Evolutionary conservation across 2,888 invertebrate genomes (phyloP).

Genomic region (Aromia moschata): DNA sequence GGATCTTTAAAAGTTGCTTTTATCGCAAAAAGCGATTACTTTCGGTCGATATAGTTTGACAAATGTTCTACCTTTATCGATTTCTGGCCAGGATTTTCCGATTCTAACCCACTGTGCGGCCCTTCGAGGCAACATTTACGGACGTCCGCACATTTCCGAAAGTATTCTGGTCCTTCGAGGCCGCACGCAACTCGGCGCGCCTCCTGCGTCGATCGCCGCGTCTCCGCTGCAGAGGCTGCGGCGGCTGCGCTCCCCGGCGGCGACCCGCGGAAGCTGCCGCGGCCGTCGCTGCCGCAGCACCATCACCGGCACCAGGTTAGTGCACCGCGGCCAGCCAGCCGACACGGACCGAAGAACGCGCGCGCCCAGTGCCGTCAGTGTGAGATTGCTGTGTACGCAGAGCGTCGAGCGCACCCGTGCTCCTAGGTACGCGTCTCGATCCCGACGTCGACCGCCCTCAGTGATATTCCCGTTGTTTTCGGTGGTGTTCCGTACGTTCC

Average conservation of each 20-base stretch:
- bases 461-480: neutral
- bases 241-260: slow-evolving; percentile 23
- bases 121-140: no score
- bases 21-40: no score
- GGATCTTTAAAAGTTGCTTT: no score
- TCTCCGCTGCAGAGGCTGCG: slow-evolving; percentile 18
- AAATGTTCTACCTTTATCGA: no score
- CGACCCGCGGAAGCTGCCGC: slow-evolving; percentile 49
- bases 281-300: slow-evolving; percentile 38
- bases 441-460: neutral
- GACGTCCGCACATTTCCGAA: no score
- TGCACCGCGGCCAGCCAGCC: slow-evolving; percentile 53
- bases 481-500: neutral
- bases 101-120: no score
- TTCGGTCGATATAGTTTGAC: no score
- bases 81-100: no score
- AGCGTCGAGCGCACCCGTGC: neutral
- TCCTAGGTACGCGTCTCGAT: no score
- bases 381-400: slow-evolving; percentile 1
- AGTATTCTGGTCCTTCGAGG: no score
- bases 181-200: neutral
- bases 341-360: slow-evolving; percentile 33
- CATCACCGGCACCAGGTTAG: slow-evolving; percentile 55
- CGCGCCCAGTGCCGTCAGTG: slow-evolving; percentile 1
- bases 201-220: neutral